These are phyloP conservation scores for Serranus cabrilla DNA, from an alignment of 2,797 vertebrate genomes.

Conservation along the genomic window DNA sequence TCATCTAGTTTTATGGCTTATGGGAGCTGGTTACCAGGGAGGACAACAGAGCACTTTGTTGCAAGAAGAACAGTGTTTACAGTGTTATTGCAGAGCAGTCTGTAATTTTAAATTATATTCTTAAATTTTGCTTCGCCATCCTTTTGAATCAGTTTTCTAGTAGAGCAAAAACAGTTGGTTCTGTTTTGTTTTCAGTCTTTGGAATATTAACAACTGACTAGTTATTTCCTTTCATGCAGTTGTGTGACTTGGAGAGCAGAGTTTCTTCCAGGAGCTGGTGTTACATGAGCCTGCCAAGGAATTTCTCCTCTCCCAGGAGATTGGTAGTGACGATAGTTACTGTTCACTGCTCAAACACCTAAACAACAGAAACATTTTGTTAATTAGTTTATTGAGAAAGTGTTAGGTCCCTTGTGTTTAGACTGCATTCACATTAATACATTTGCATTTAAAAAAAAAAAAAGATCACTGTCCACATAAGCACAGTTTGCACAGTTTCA, in stretches of 20 bases:
- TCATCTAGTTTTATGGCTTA: constrained; percentile 9
- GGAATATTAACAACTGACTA: background rate
- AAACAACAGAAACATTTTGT: background rate
- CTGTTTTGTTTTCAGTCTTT: background rate
- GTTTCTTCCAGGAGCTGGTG: constrained; percentile 19
- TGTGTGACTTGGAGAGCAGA: constrained; percentile 4
- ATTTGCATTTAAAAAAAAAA: too few relatives aligned
- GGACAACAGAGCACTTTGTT: background rate
- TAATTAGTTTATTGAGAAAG: background rate
- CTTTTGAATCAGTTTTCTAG: background rate
- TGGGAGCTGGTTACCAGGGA: constrained; percentile 6
- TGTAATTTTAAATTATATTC: background rate
- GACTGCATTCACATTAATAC: too few relatives aligned
- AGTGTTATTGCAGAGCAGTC: background rate
- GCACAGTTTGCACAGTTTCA: too few relatives aligned
- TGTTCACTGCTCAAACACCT: background rate
- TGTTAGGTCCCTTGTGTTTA: too few relatives aligned
- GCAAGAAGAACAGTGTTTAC: background rate
- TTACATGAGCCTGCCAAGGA: constrained; percentile 35
- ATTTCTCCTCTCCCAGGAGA: constrained; percentile 29
- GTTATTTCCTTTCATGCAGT: background rate
- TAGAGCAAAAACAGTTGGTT: background rate
- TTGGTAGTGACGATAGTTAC: background rate
- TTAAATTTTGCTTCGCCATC: background rate
- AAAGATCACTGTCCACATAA: too few relatives aligned